Evolutionary conservation across 1,140 invertebrate species (phyloP).

Genomic region (Drosophila tsacasi): DNA sequence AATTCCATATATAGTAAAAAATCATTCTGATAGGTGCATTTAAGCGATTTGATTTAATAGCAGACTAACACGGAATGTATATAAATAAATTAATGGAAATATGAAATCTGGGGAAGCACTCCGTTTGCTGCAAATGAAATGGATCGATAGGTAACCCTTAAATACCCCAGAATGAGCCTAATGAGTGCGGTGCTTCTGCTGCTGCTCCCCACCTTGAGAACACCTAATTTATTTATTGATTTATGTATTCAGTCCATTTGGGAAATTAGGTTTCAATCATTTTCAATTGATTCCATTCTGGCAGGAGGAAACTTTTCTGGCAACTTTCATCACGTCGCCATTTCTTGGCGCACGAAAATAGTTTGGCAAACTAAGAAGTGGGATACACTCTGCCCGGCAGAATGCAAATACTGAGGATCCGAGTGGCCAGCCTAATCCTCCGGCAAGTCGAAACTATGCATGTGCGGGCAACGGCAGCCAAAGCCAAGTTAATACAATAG

Average conservation of each 20-base stretch:
- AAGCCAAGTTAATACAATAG: conserved; percentile 61
- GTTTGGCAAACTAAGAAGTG: conserved; percentile 23
- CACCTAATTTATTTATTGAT: conserved; percentile 54
- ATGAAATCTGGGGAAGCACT: not conserved
- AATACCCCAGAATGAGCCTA: conserved; percentile 5
- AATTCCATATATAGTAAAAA: too few species aligned
- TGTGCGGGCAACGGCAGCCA: conserved; percentile 5
- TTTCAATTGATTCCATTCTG: conserved; percentile 36
- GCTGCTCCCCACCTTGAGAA: conserved; percentile 24
- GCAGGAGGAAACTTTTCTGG: conserved; percentile 25
- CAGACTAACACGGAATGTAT: conserved; percentile 1
- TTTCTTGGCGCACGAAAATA: conserved; percentile 29
- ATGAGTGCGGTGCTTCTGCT: conserved; percentile 18
- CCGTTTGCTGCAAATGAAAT: conserved; percentile 1
- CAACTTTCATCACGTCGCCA: conserved; percentile 27
- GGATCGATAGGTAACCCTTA: conserved; percentile 38
- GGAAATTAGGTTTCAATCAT: conserved; percentile 53
- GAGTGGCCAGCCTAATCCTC: conserved; percentile 23
- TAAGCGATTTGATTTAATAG: conserved; percentile 10
- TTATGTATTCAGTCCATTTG: conserved; percentile 52
- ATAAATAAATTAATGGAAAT: conserved; percentile 18
- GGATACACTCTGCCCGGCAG: conserved; percentile 1
- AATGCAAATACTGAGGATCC: conserved; percentile 22
- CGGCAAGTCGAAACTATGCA: conserved; percentile 37
- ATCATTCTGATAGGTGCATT: not conserved